Percentiles rank a stretch among this genome's conserved stretches.
Evolutionary conservation across 2,797 vertebrate species (phyloP).

Genomic region (Mormyrus proboscirostris): DNA sequence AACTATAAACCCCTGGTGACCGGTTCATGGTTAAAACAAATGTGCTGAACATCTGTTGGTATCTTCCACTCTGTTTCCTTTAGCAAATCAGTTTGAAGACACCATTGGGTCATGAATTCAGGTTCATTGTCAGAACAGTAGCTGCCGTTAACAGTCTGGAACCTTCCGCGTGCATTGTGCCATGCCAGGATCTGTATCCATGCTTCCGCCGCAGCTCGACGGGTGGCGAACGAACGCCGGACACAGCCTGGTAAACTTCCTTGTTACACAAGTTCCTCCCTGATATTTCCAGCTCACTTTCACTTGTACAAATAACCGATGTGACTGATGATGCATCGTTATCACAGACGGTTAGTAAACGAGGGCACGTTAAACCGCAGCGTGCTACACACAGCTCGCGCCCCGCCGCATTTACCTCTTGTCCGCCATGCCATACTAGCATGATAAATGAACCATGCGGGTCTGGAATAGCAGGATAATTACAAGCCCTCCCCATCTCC

Average conservation of each 20-base stretch:
- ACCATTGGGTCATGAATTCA: not conserved
- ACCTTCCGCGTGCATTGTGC: not conserved
- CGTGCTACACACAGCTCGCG: not conserved
- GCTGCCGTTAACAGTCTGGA: not conserved
- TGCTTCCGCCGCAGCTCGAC: not conserved
- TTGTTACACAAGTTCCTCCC: not conserved
- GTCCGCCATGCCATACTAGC: not conserved
- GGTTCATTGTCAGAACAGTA: not conserved
- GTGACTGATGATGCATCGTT: not conserved
- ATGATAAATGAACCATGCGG: not conserved
- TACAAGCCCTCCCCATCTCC: not conserved
- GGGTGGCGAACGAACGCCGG: not conserved
- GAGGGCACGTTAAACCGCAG: not conserved
- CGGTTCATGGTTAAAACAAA: not conserved
- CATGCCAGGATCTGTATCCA: not conserved
- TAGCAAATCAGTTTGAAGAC: not conserved
- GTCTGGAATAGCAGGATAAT: not conserved
- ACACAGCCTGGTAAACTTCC: not conserved
- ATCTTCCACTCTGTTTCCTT: not conserved
- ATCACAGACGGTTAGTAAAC: not conserved
- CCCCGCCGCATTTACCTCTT: not conserved
- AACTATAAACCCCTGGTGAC: not conserved
- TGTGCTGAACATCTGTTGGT: not conserved
- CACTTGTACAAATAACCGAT: not conserved
- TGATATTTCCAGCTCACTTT: not conserved